Base-by-base conservation (phyloP, 2,888 invertebrate species). In the Prenolepis imparis region DNA sequence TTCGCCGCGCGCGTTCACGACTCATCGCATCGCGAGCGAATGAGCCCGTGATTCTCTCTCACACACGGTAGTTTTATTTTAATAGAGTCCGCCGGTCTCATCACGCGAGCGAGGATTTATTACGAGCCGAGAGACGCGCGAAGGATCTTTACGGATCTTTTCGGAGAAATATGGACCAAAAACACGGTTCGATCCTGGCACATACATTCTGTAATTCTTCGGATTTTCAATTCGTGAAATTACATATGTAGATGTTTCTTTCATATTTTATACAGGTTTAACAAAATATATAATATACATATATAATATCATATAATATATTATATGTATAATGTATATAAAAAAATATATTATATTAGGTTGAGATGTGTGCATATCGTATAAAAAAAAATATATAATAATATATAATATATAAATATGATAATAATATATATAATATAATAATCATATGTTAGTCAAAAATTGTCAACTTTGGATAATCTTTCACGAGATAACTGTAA, bases 1-100 rank as follows among this genome's bases (percentile, higher is more conserved):
- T 89, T 87, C 86, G 90, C 74, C 89, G 89, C 81, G 86, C 90
- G 88, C 81, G 86, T 89, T 89, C 86, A 85, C 92, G 90, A 91
- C 90, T 92, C 93, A 90, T 92, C 91, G 89, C 88, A 84, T 88
- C 82, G 86, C 86, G 74, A 48, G 28, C 75, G 59, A 63, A 52
- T 57, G 73, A 59, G 32, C 21, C 28, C 48, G 52, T 75, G 75
- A 81, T 72, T 74, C 36, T 48, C 80, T 36, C 44, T 3, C 41
- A 57, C 28, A 44, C 21, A 18, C 44, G 39, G 21, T 78, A 78
- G 78, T 70, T 78, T 78, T 78, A 78, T 78, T 78, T 78, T 70
- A 78, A 78, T 78, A 21, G 41, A 70, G 70, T 57, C 41, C n/a
- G 32, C 70, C 44, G 59, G 41, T 21, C 78, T 78, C 78, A 78